Conservation (phyloP, 2,113 vertebrate genomes). For the Rhagologus leucostigma region DNA sequence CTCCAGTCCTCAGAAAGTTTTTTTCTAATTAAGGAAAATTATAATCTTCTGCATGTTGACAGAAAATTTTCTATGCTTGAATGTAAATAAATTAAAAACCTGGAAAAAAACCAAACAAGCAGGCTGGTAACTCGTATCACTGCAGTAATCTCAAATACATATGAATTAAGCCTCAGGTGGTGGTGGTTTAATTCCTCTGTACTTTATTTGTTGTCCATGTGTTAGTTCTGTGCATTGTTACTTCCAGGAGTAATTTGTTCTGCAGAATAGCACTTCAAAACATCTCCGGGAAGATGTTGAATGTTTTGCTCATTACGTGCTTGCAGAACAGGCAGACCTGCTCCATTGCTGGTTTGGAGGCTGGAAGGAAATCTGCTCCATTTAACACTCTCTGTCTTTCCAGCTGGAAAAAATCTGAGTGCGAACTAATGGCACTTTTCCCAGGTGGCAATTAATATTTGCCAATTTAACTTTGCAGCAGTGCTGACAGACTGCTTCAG, state of each 20-base stretch:
- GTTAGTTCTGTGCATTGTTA: not conserved
- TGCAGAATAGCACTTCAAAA: not conserved
- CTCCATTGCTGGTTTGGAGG: not conserved
- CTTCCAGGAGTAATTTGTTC: not conserved
- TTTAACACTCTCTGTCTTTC: not conserved
- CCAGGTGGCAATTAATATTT: conserved; percentile 46
- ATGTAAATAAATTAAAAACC: not conserved
- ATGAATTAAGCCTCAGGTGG: not conserved
- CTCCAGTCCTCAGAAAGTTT: not conserved
- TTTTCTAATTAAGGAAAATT: not conserved
- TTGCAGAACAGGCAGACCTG: not conserved
- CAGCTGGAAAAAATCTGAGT: not conserved
- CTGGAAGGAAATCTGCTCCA: not conserved
- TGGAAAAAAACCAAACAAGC: not conserved
- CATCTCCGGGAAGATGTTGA: not conserved
- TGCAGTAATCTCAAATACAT: not conserved
- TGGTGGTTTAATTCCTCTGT: not conserved
- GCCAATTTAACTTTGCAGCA: not conserved
- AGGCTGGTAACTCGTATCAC: not conserved
- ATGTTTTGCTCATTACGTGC: not conserved
- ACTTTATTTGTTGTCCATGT: not conserved
- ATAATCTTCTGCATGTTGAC: not conserved
- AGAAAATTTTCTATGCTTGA: not conserved
- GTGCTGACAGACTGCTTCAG: not conserved
- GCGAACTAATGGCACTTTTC: conserved; percentile 8